Evolutionary conservation across 2,797 vertebrate genomes (phyloP).

Genomic region (Melanotaenia maccullochi): DNA sequence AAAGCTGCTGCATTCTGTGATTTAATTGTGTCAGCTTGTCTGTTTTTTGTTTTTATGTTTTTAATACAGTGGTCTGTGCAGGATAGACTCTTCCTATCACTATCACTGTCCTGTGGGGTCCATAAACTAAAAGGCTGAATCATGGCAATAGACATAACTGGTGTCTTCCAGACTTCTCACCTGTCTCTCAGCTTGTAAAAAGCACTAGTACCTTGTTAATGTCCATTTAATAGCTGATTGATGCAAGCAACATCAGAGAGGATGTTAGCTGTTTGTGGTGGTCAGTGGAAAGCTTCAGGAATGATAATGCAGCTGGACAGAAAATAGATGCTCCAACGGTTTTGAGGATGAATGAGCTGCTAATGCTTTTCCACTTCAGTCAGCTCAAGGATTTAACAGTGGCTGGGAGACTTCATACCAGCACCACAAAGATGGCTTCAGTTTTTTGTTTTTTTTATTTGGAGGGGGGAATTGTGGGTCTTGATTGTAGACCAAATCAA

Average conservation of each 20-base stretch:
- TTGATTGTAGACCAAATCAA: neutral
- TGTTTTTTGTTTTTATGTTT: constrained; percentile 5
- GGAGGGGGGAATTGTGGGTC: neutral
- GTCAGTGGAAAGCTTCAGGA: constrained; percentile 4
- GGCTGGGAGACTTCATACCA: neutral
- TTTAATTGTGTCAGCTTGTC: constrained; percentile 53
- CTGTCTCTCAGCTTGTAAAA: constrained; percentile 49
- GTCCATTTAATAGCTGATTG: constrained; percentile 48
- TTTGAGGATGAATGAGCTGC: constrained; percentile 22
- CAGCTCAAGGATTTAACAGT: too few relatives aligned
- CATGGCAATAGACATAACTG: constrained; percentile 26
- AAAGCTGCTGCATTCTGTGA: constrained; percentile 25
- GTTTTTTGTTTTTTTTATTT: neutral
- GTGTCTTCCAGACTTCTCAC: constrained; percentile 53
- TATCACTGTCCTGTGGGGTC: constrained; percentile 36
- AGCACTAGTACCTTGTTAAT: constrained; percentile 35
- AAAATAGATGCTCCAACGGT: neutral
- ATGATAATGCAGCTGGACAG: constrained; percentile 7
- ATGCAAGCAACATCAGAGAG: constrained; percentile 32
- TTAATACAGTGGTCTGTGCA: constrained; percentile 11
- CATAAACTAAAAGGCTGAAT: constrained; percentile 46
- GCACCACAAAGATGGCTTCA: neutral
- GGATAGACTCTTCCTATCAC: constrained; percentile 21
- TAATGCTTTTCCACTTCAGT: too few relatives aligned
- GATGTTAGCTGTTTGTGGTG: constrained; percentile 28